Percentiles rank a stretch among this genome's conserved stretches.
Conservation (phyloP, 2,888 invertebrate genomes). For the Oscheius sp. region DNA sequence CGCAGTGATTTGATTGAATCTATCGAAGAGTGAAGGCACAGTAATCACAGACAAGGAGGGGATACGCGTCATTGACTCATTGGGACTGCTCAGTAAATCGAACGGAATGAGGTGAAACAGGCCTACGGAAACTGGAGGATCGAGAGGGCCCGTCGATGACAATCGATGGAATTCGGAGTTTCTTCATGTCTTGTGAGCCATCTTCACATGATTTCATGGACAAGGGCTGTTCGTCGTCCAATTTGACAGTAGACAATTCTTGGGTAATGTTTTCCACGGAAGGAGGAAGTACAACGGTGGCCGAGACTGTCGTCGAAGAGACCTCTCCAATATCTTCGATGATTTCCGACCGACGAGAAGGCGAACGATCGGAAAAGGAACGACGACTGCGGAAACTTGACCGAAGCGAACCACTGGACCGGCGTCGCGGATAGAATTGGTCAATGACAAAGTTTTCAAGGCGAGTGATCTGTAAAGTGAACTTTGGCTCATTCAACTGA, state of each 20-base stretch:
- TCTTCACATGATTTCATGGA: too few relatives aligned
- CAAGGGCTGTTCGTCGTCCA: background rate
- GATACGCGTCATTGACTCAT: background rate
- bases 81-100: conserved; percentile 39
- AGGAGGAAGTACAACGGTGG: background rate
- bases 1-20: background rate
- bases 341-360: conserved; percentile 48
- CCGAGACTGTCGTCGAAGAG: conserved; percentile 1
- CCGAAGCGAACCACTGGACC: conserved; percentile 57
- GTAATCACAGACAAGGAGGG: conserved; percentile 19
- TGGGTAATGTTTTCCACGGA: conserved; percentile 4
- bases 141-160: conserved; percentile 47
- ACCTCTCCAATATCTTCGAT: conserved; percentile 33
- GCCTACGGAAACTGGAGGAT: conserved; percentile 38
- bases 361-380: conserved; percentile 50
- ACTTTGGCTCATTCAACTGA: background rate
- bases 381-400: conserved; percentile 57
- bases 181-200: background rate
- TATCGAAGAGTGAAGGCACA: conserved; percentile 20
- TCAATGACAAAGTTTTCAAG: conserved; percentile 63
- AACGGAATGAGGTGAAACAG: conserved; percentile 48
- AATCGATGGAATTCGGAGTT: conserved; percentile 46
- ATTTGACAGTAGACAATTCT: background rate
- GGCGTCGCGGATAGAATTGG: conserved; percentile 58
- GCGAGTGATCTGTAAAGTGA: conserved; percentile 48